Conservation (phyloP, 2,888 invertebrate genomes). For the Ormyrus labotus region DNA sequence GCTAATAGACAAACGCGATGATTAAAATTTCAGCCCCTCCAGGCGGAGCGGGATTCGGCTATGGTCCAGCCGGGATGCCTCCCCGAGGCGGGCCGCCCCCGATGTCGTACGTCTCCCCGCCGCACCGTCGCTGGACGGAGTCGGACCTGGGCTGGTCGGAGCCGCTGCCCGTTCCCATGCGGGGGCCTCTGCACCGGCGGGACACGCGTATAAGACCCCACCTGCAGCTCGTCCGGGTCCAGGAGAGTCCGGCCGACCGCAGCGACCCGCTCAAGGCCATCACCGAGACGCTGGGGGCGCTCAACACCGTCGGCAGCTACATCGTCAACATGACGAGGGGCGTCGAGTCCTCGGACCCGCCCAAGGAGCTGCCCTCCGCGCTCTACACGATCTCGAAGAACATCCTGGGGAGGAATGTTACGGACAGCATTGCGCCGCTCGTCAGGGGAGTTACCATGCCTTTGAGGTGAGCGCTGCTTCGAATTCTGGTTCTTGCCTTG, state of each 20-base stretch:
- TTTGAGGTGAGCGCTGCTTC: conserved; percentile 63
- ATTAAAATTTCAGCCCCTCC: too few species aligned
- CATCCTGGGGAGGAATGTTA: conserved; percentile 86
- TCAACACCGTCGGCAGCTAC: conserved; percentile 91
- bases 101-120: neutral
- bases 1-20: too few species aligned
- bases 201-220: conserved; percentile 66
- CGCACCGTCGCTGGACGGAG: conserved; percentile 23
- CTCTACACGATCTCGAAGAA: conserved; percentile 89
- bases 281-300: conserved; percentile 84
- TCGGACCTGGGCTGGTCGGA: neutral
- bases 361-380: conserved; percentile 83
- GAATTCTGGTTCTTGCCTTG: neutral
- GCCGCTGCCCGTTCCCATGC: conserved; percentile 51
- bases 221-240: conserved; percentile 61
- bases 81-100: neutral
- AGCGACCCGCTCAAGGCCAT: conserved; percentile 76
- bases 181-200: conserved; percentile 62
- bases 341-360: conserved; percentile 70
- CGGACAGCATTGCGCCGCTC: conserved; percentile 87
- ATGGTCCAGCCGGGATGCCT: conserved; percentile 21
- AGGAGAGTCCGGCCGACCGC: conserved; percentile 53
- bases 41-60: conserved; percentile 11
- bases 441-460: conserved; percentile 77
- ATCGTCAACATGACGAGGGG: conserved; percentile 87